Evolutionary conservation across 1,140 invertebrate genomes (phyloP), one percentile per base, ranked within the genome.

Genomic region (Charaxes varanes): DNA sequence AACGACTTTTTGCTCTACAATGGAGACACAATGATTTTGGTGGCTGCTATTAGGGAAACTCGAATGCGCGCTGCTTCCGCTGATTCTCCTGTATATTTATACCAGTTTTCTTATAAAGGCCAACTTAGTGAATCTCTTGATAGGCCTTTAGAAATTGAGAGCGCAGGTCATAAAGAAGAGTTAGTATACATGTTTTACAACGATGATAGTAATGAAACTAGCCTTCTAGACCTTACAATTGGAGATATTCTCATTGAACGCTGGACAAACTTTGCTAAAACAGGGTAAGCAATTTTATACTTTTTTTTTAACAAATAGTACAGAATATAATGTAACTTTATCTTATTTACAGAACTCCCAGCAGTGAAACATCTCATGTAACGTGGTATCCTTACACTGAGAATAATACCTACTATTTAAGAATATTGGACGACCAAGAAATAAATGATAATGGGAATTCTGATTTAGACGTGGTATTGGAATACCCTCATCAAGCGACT

Each of bases 231-330:
- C 43, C 38, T 61, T 4, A 47, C 51, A 2, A 28, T 82, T 11
- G 52, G 53, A n/a, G 56, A 76, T 5, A 66, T 76, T 36, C 26
- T 82, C 12, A 47, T 78, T 14, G 70, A 76, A 53, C 49, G 78
- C n/a, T 82, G 74, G 72, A 79, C 71, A 3, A 78, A 74, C 26
- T 82, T 82, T 51, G 73, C 71, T 11, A 73, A 69, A 51, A 54
- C 46, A 41, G 72, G 74, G 74, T 80, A 10, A n/a, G 28, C 18
- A 31, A 10, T 18, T 3, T n/a, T n/a, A 16, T n/a, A 30, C 16
- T 3, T 24, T 4, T 7, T 8, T 24, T 24, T 22, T 22, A 7
- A 22, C 2, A 12, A 1, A 5, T 5, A 13, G 3, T n/a, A 13
- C 24, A 16, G n/a, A 10, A 8, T 10, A 2, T 21, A 24, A 11